Conservation (phyloP, 53 echinoderm and acorn worm genomes). For the Apostichopus leukothele region DNA sequence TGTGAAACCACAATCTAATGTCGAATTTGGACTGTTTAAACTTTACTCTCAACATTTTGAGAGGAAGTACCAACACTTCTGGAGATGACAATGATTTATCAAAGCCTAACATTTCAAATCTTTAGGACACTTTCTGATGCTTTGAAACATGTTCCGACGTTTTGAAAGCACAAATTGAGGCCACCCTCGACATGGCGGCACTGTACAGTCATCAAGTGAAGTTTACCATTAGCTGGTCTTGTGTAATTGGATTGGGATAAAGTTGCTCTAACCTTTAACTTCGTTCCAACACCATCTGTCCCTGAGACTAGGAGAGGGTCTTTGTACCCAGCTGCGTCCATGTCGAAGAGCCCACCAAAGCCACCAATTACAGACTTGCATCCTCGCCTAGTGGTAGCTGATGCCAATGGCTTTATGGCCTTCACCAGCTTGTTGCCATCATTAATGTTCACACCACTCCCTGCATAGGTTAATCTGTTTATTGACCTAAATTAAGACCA, state of each 20-base stretch:
- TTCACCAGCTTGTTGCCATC: constrained; percentile 82
- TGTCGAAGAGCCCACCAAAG: constrained; percentile 93
- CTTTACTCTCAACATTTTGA: no score
- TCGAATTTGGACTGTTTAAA: no score
- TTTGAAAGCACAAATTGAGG: no score
- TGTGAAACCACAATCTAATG: no score
- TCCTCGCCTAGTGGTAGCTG: constrained; percentile 75
- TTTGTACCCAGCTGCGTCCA: constrained; percentile 78
- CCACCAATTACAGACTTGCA: constrained; percentile 88
- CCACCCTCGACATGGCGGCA: no score
- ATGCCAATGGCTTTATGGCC: constrained; percentile 88
- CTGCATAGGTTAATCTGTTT: constrained; percentile 74
- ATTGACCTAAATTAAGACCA: not conserved
- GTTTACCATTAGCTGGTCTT: not conserved
- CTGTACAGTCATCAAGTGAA: not conserved
- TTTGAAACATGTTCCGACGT: not conserved
- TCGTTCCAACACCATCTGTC: constrained; percentile 97
- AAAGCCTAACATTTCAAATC: no score
- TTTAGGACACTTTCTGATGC: not conserved
- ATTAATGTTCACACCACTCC: constrained; percentile 87
- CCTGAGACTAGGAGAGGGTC: constrained; percentile 95
- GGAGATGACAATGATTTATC: not conserved
- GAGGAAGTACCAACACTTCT: no score
- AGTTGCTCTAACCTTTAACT: constrained; percentile 73
- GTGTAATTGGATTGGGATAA: not conserved